Evolutionary conservation across 1,140 invertebrate genomes (phyloP).

Genomic region (Holcopasites calliopsidis): DNA sequence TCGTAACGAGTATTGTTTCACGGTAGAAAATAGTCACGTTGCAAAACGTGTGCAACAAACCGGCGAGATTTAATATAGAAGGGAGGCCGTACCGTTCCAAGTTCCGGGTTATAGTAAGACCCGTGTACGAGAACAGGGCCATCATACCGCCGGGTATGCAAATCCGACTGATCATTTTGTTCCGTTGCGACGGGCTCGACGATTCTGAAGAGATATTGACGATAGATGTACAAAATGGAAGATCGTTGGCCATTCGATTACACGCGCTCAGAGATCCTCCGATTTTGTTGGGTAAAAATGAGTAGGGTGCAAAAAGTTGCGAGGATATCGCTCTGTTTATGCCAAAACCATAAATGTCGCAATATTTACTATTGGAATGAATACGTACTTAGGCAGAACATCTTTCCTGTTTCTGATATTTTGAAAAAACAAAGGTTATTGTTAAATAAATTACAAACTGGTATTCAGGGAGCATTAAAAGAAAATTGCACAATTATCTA

Average conservation of each 20-base stretch:
- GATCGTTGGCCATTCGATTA: constrained; percentile 55
- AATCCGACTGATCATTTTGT: constrained; percentile 61
- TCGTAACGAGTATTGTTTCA: constrained; percentile 4
- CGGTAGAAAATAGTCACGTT: constrained; percentile 65
- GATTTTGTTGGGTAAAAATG: constrained; percentile 54
- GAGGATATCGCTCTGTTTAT: accelerated
- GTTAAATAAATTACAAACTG: no score
- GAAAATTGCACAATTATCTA: no score
- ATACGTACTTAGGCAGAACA: no score
- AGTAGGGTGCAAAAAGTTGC: neutral
- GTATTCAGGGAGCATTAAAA: no score
- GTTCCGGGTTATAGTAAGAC: constrained; percentile 57
- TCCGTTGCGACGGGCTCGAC: constrained; percentile 53
- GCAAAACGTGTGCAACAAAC: constrained; percentile 58
- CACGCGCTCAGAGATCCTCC: constrained; percentile 63
- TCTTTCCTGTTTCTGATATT: no score
- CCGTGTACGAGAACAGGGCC: constrained; percentile 16
- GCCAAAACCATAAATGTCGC: no score
- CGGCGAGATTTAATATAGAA: constrained; percentile 63
- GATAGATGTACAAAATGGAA: constrained; percentile 62
- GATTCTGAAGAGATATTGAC: constrained; percentile 60
- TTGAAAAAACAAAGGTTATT: no score
- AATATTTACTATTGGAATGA: no score
- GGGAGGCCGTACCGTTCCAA: constrained; percentile 46
- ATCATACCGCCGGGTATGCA: constrained; percentile 70